These are phyloP conservation scores for Australoheros facetus DNA, from an alignment of 2,797 vertebrate genomes.

Conservation along the genomic window DNA sequence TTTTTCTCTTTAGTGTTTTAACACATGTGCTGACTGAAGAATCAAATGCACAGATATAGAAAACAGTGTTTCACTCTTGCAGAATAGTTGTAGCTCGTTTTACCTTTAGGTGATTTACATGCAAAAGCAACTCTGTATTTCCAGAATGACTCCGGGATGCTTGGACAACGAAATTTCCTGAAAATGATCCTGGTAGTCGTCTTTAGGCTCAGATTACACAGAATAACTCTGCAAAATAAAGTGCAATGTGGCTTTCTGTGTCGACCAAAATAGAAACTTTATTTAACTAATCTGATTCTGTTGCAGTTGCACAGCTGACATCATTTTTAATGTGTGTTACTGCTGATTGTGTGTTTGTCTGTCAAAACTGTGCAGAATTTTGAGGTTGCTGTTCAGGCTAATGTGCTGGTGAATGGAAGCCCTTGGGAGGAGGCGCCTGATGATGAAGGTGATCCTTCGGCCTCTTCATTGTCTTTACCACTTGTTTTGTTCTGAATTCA, in stretches of 20 bases:
- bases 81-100: background rate
- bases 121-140: background rate
- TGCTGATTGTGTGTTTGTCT: background rate
- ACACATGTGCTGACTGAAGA: background rate
- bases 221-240: background rate
- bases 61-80: background rate
- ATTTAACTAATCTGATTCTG: background rate
- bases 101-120: background rate
- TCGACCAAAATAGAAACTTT: background rate
- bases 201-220: background rate
- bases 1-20: background rate
- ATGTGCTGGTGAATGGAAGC: conserved; percentile 85
- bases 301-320: background rate
- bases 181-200: background rate
- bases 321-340: background rate
- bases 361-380: conserved; percentile 84
- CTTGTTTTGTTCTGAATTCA: background rate
- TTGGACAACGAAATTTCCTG: background rate
- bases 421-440: conserved; percentile 84
- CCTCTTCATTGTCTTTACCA: background rate
- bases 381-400: conserved; percentile 85
- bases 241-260: background rate
- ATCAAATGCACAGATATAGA: background rate
- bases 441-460: conserved; percentile 40
- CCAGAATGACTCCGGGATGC: background rate